Evolutionary conservation across 2,113 vertebrate species (phyloP).

Genomic region (Australoheros scitulus): DNA sequence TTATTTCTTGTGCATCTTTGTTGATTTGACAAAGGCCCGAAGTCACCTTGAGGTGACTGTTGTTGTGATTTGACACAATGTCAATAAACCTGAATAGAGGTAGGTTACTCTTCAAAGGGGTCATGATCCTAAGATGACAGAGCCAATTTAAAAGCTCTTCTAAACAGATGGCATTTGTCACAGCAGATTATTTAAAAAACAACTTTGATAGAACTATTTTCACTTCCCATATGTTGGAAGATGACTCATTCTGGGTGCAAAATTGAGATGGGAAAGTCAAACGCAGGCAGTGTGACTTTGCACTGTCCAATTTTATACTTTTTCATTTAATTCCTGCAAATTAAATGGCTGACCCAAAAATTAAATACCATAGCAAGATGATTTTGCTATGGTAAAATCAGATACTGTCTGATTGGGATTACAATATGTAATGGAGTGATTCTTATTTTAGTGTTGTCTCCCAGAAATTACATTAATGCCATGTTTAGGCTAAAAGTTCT

Average conservation of each 20-base stretch:
- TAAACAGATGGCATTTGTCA: not conserved
- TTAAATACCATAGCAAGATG: not conserved
- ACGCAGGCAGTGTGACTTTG: not conserved
- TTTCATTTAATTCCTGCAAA: not conserved
- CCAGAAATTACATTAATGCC: not conserved
- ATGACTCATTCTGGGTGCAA: not conserved
- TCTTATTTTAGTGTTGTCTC: not conserved
- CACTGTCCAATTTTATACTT: not conserved
- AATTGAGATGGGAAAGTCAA: not conserved
- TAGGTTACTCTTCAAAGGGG: slow-evolving; percentile 25
- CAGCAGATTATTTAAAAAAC: not conserved
- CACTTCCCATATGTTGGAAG: not conserved
- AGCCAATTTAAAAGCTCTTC: not conserved
- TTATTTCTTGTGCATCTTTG: no score
- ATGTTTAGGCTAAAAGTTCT: no score
- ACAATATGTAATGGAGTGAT: not conserved
- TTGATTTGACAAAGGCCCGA: no score
- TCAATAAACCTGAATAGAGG: not conserved
- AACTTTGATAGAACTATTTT: not conserved
- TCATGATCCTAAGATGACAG: slow-evolving; percentile 6
- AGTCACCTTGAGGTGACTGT: not conserved
- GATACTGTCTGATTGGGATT: not conserved
- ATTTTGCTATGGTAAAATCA: not conserved
- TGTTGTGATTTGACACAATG: not conserved
- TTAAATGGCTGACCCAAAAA: not conserved